Conservation (phyloP, 1,140 invertebrate species). For the Heliconius hewitsoni region DNA sequence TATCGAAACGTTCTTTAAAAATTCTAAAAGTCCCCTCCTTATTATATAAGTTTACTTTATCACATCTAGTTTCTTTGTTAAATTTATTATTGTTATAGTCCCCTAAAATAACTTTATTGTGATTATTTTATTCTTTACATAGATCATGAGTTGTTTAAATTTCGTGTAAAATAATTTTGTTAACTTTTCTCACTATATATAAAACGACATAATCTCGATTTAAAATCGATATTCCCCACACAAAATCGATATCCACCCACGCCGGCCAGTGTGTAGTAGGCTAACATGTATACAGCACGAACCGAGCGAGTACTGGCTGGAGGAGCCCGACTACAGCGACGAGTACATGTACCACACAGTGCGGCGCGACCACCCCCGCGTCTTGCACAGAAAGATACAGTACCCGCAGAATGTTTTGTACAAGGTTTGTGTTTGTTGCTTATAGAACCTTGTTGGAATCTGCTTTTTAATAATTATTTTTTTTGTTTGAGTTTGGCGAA, state of each 20-base stretch:
- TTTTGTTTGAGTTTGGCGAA: background rate
- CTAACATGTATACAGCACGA: constrained; percentile 61
- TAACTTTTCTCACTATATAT: too few species aligned
- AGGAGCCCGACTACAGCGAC: constrained; percentile 74
- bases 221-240: background rate
- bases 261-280: constrained; percentile 39
- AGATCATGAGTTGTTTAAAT: too few species aligned
- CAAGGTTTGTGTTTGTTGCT: constrained; percentile 52
- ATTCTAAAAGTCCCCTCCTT: background rate
- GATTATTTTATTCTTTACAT: too few species aligned
- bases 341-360: constrained; percentile 78
- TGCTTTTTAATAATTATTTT: background rate
- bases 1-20: background rate
- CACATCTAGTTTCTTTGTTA: too few species aligned
- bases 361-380: constrained; percentile 71
- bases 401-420: constrained; percentile 76
- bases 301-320: constrained; percentile 68
- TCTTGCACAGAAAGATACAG: constrained; percentile 77
- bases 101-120: too few species aligned
- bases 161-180: too few species aligned
- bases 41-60: too few species aligned
- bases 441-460: background rate
- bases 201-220: background rate
- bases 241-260: constrained; percentile 11
- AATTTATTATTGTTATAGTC: too few species aligned